Evolutionary conservation across 2,113 vertebrate species (phyloP).

Genomic region (Chaetorhynchus papuensis): DNA sequence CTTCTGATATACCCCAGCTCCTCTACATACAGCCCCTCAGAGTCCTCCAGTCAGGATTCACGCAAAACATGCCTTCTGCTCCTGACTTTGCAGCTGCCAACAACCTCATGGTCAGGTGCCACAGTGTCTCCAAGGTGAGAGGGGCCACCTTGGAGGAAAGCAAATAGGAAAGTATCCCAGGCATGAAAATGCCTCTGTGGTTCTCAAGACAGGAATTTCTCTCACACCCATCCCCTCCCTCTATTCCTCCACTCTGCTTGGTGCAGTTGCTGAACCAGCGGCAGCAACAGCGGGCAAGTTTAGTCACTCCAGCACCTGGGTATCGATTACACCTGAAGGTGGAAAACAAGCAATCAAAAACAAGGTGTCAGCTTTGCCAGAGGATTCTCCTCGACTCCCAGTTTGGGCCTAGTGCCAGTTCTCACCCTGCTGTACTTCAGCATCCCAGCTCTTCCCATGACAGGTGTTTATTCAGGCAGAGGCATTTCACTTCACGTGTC

Average conservation of each 20-base stretch:
- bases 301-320: neutral
- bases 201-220: slow-evolving; percentile 61
- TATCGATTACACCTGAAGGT: neutral
- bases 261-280: slow-evolving; percentile 15
- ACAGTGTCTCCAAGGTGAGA: slow-evolving; percentile 7
- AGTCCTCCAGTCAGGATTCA: neutral
- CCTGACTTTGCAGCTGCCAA: slow-evolving; percentile 3
- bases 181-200: slow-evolving; percentile 35
- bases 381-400: neutral
- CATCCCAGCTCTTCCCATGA: neutral
- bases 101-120: slow-evolving; percentile 1
- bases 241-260: slow-evolving; percentile 21
- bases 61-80: neutral
- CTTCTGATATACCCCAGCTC: neutral
- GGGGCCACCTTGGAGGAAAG: slow-evolving; percentile 19
- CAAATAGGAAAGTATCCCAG: slow-evolving; percentile 65
- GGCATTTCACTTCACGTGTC: neutral
- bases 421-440: neutral
- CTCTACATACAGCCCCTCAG: neutral
- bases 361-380: neutral
- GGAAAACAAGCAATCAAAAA: neutral
- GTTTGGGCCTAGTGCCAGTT: neutral
- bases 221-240: slow-evolving; percentile 47
- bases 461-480: neutral
- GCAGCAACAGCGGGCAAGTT: neutral